Evolutionary conservation across 2,888 invertebrate species (phyloP).

Genomic region (Lomographa bimaculata): DNA sequence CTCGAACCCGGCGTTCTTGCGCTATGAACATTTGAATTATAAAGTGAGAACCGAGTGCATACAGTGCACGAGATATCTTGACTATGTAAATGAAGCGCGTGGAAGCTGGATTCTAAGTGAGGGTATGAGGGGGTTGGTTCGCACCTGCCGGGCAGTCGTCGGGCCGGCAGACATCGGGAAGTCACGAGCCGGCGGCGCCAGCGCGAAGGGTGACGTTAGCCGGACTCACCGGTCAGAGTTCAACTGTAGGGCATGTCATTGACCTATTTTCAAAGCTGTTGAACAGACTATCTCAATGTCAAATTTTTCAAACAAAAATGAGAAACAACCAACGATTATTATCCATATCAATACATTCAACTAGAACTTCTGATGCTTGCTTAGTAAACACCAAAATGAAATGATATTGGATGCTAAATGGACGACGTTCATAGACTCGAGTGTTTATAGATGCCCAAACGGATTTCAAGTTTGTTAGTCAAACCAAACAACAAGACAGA

Average conservation of each 20-base stretch:
- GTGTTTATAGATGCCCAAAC: constrained; percentile 34
- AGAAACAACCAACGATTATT: no score
- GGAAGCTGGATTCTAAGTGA: constrained; percentile 52
- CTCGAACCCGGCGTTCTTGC: constrained; percentile 52
- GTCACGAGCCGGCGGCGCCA: constrained; percentile 27
- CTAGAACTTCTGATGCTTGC: neutral
- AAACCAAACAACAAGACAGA: constrained; percentile 56
- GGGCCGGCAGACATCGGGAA: constrained; percentile 28
- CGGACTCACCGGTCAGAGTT: constrained; percentile 52
- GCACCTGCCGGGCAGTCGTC: constrained; percentile 63
- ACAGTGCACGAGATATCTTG: constrained; percentile 72
- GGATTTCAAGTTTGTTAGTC: constrained; percentile 49
- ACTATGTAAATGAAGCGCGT: constrained; percentile 69
- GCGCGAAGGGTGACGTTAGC: constrained; percentile 29
- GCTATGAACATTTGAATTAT: constrained; percentile 78
- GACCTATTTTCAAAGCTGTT: constrained; percentile 34
- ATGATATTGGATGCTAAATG: constrained; percentile 18
- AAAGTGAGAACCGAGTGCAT: constrained; percentile 77
- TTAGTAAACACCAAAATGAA: constrained; percentile 13
- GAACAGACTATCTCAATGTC: no score
- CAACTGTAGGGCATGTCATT: constrained; percentile 39
- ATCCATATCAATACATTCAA: no score
- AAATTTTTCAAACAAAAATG: no score
- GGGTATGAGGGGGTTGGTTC: constrained; percentile 42
- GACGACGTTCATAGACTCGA: constrained; percentile 20